Evolutionary conservation across 2,888 invertebrate genomes (phyloP).

Genomic region (Leptopilina syphax): DNA sequence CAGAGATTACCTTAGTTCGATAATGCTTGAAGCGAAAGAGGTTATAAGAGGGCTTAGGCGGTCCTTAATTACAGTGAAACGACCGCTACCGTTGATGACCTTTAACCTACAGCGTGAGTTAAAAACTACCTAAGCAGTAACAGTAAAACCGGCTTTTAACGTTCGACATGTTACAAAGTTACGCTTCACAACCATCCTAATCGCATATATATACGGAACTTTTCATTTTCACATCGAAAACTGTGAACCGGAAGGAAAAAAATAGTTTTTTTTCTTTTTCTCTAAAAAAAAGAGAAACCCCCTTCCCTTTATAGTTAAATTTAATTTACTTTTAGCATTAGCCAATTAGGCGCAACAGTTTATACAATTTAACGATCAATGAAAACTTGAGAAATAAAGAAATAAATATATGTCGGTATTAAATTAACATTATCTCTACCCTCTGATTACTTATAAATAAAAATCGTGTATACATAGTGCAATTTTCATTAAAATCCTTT

Average conservation of each 20-base stretch:
- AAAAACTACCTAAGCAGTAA: slow-evolving; percentile 60
- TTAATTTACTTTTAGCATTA: slow-evolving; percentile 14
- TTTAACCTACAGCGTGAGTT: slow-evolving; percentile 59
- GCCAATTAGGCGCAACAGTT: slow-evolving; percentile 29
- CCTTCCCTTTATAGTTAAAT: slow-evolving; percentile 5
- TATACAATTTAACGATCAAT: slow-evolving; percentile 19
- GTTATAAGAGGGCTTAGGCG: slow-evolving; percentile 50
- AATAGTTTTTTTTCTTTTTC: neutral
- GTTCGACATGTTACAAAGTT: slow-evolving; percentile 51
- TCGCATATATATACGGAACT: slow-evolving; percentile 1
- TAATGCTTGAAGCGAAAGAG: slow-evolving; percentile 47
- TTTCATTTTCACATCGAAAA: neutral
- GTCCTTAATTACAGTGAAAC: slow-evolving; percentile 55
- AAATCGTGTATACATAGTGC: neutral
- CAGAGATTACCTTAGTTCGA: slow-evolving; percentile 45
- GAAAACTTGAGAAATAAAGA: slow-evolving; percentile 15
- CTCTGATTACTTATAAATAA: neutral
- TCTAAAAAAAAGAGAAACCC: neutral
- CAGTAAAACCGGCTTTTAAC: slow-evolving; percentile 69
- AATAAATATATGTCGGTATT: slow-evolving; percentile 31
- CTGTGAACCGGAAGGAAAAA: neutral
- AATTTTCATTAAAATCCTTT: slow-evolving; percentile 4
- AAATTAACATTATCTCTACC: slow-evolving; percentile 24
- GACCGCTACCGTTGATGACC: slow-evolving; percentile 63
- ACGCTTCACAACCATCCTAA: slow-evolving; percentile 34